Evolutionary conservation across 2,797 vertebrate species (phyloP), one percentile per base, ranked within the genome.

Genomic region (Fratercula arctica): DNA sequence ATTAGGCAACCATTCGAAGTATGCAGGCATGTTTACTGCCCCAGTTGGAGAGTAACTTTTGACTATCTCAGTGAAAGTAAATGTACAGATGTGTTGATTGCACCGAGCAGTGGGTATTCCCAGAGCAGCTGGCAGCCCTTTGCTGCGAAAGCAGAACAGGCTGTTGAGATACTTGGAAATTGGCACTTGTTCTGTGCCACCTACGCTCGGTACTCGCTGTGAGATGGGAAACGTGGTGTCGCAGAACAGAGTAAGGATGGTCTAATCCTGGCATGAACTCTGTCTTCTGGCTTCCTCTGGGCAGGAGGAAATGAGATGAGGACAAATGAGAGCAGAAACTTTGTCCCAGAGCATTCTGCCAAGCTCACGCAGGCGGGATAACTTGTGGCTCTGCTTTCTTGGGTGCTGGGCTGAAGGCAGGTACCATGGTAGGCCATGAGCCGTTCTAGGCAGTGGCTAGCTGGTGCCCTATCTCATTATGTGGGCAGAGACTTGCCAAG

Each of bases 191-290:
- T 70, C 26, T 78, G 37, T 54, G 72, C 41, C 19, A 33, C 39
- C 26, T 50, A 12, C 1, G 8, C 6, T 8, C 6, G 3, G 13
- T 29, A 20, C 16, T 57, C 0, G 0, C 23, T 51, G 53, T 82
- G 64, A 80, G 39, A 54, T 26, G 31, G 21, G 6, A 70, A 51
- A 7, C 20, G n/a, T 24, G 25, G 13, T 50, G 24, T 24, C 77
- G 45, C 33, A 63, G 46, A 66, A 45, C 19, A 48, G 37, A n/a
- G 10, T 72, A 50, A 75, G 9, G 46, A 25, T 50, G 43, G 33
- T 57, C 35, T 69, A 35, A 66, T 57, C 51, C 16, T 53, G 14
- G 20, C 15, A 61, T n/a, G 35, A 74, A 73, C 4, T 37, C 16
- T 63, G 14, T 63, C 31, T 67, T 72, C n/a, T 39, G 43, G 39